These are phyloP conservation scores for Perccottus glenii DNA, from an alignment of 2,113 vertebrate genomes.

Conservation along the genomic window DNA sequence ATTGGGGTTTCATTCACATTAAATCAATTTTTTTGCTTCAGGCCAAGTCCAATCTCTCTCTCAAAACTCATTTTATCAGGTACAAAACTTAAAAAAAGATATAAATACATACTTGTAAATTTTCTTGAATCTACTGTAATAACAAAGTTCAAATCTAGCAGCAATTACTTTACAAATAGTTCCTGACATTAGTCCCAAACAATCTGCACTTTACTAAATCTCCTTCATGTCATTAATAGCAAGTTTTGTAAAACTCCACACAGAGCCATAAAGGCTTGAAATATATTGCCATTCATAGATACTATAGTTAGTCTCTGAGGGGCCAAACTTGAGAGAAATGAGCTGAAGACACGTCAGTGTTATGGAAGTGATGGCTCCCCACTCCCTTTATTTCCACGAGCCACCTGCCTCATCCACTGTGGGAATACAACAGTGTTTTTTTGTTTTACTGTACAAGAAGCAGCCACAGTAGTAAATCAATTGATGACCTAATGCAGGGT, in stretches of 20 bases:
- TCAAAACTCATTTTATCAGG: no score
- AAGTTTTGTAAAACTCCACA: background rate
- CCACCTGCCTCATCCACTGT: conserved; percentile 57
- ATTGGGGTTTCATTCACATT: no score
- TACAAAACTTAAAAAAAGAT: no score
- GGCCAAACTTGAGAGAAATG: conserved; percentile 17
- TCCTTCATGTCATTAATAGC: background rate
- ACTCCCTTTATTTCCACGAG: conserved; percentile 48
- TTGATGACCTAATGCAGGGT: conserved; percentile 66
- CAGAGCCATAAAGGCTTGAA: background rate
- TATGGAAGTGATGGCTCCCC: conserved; percentile 43
- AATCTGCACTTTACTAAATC: background rate
- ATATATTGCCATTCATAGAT: conserved; percentile 9
- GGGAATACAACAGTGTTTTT: conserved; percentile 43
- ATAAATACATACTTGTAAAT: no score
- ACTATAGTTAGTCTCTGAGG: conserved; percentile 14
- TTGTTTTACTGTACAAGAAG: conserved; percentile 36
- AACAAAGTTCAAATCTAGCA: no score
- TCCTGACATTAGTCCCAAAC: background rate
- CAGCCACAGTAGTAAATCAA: conserved; percentile 56
- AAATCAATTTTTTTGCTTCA: no score
- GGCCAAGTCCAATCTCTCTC: no score
- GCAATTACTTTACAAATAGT: no score
- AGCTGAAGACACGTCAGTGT: conserved; percentile 42
- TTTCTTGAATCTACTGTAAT: no score